These are phyloP conservation scores for Leptopilina clavipes DNA, from an alignment of 1,140 invertebrate species.

Conservation along the genomic window DNA sequence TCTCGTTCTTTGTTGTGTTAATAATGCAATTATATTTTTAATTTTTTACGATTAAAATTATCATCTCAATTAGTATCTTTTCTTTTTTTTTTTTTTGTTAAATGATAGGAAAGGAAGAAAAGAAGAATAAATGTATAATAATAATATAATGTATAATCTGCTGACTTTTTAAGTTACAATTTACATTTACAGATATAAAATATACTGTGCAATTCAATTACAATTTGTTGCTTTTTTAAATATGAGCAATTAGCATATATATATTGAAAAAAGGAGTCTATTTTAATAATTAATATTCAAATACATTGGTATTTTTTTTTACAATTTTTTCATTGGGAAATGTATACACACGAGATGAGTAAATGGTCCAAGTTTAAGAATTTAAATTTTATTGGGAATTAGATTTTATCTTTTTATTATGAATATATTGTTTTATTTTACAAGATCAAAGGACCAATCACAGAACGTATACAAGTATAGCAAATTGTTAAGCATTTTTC, in stretches of 20 bases:
- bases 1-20: background rate
- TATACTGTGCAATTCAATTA: background rate
- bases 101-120: slow-evolving; percentile 18
- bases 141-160: slow-evolving; percentile 13
- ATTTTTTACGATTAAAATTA: background rate
- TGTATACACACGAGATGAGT: slow-evolving; percentile 10
- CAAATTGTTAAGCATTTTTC: slow-evolving; percentile 20
- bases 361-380: slow-evolving; percentile 22
- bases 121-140: slow-evolving; percentile 1
- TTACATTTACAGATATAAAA: slow-evolving; percentile 32
- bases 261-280: background rate
- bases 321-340: background rate
- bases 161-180: slow-evolving; percentile 10
- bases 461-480: slow-evolving; percentile 39
- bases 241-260: background rate
- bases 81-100: background rate
- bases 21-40: background rate
- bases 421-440: background rate
- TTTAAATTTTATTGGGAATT: background rate
- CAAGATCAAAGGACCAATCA: slow-evolving; percentile 38
- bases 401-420: background rate
- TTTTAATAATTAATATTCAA: background rate
- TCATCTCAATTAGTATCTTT: background rate
- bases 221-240: background rate
- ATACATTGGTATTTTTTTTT: background rate